Percentiles rank a stretch among this genome's conserved stretches.
phyloP scores from a whole-genome alignment of 1,140 invertebrate species.

The Drosophila bipectinata region DNA sequence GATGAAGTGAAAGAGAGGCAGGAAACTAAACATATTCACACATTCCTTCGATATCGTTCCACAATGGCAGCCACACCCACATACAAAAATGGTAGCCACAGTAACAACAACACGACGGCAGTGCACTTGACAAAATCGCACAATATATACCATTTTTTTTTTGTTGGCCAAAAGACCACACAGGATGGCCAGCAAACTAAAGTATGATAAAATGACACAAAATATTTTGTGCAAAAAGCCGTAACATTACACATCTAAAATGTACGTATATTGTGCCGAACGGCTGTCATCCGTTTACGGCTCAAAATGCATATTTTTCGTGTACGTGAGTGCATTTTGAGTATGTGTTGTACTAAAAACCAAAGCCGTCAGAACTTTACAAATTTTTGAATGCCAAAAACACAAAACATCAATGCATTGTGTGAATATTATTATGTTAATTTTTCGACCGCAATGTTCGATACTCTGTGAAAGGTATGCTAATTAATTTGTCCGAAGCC shows the following conservation, averaged over 20 bases:
- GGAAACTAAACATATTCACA: not conserved
- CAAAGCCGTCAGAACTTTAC: slow-evolving; percentile 29
- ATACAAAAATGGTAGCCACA: slow-evolving; percentile 28
- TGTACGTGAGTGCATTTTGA: slow-evolving; percentile 24
- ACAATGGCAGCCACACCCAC: slow-evolving; percentile 21
- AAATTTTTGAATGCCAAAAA: slow-evolving; percentile 45
- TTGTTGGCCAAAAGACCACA: slow-evolving; percentile 9
- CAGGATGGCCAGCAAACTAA: slow-evolving; percentile 49
- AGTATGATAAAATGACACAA: slow-evolving; percentile 62
- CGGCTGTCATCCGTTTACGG: slow-evolving; percentile 35
- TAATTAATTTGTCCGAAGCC: not conserved
- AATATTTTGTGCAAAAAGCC: slow-evolving; percentile 70
- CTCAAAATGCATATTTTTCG: slow-evolving; percentile 9
- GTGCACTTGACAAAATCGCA: slow-evolving; percentile 78
- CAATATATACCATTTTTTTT: slow-evolving; percentile 20
- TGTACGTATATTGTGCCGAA: slow-evolving; percentile 17
- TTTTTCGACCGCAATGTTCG: not conserved
- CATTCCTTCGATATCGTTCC: slow-evolving; percentile 31
- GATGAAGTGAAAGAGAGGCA: not conserved
- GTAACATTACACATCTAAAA: slow-evolving; percentile 51
- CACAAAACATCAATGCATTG: slow-evolving; percentile 3
- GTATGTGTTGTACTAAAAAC: slow-evolving; percentile 28
- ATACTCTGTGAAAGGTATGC: not conserved
- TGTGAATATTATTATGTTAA: not conserved
- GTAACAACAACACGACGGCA: slow-evolving; percentile 41